A percentile compares a stretch with the other conserved stretches of the same genome.
Conservation (phyloP, 2,888 invertebrate genomes). For the Coleophora flavipennella region DNA sequence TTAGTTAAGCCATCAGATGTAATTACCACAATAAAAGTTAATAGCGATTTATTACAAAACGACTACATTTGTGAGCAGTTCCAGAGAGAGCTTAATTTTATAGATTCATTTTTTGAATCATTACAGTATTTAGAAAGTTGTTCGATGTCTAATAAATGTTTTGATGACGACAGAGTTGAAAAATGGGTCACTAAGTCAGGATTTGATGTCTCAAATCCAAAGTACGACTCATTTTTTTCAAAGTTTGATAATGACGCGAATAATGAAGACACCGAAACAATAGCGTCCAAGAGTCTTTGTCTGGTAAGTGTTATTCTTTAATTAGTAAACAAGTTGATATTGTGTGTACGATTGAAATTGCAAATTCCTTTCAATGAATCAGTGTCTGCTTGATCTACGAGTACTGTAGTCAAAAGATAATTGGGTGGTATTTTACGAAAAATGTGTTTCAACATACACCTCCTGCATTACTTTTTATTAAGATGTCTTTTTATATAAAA, state of each 20-base stretch:
- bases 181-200: constrained; percentile 36
- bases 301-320: constrained; percentile 59
- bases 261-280: constrained; percentile 54
- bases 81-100: constrained; percentile 59
- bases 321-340: constrained; percentile 41
- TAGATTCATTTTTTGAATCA: constrained; percentile 65
- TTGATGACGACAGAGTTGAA: constrained; percentile 34
- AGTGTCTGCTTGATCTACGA: constrained; percentile 6
- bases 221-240: constrained; percentile 44
- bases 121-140: constrained; percentile 57
- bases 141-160: constrained; percentile 41
- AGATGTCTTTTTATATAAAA: too few relatives aligned
- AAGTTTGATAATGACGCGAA: constrained; percentile 47
- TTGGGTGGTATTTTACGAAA: too few relatives aligned
- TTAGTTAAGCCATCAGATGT: constrained; percentile 62
- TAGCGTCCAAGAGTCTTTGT: constrained; percentile 66
- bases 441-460: too few relatives aligned
- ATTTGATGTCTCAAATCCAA: constrained; percentile 34
- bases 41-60: constrained; percentile 39
- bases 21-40: constrained; percentile 55
- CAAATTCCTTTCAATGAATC: too few relatives aligned
- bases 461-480: too few relatives aligned
- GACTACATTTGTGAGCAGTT: constrained; percentile 59
- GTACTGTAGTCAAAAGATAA: too few relatives aligned
- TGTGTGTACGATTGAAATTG: neutral